Conservation (phyloP, 2,797 vertebrate species). For the Prunella strophiata region DNA sequence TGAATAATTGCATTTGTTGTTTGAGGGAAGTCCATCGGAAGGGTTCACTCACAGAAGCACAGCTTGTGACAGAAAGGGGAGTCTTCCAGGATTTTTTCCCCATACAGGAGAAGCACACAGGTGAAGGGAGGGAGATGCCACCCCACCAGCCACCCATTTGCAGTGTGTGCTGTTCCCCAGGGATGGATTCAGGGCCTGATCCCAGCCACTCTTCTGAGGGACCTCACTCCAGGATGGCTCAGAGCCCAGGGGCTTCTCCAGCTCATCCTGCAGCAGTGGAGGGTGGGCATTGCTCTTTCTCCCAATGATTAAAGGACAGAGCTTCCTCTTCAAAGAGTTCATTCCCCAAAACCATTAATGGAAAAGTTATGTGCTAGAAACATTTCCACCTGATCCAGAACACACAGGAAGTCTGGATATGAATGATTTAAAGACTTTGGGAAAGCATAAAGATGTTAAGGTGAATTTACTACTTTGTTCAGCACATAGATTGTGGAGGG, state of each 20-base stretch:
- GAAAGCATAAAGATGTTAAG: constrained; percentile 45
- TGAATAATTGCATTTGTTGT: not conserved
- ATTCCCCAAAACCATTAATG: not conserved
- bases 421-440: constrained; percentile 55
- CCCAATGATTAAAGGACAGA: not conserved
- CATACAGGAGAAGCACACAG: fast-evolving
- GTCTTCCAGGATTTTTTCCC: not conserved
- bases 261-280: not conserved
- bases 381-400: not conserved
- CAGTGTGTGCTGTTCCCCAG: not conserved
- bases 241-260: not conserved
- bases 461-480: constrained; percentile 61
- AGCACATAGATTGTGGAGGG: not conserved
- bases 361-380: constrained; percentile 18
- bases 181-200: not conserved
- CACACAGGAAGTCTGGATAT: not conserved
- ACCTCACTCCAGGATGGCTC: not conserved
- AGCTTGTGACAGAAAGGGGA: fast-evolving
- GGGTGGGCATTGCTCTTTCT: not conserved
- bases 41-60: not conserved
- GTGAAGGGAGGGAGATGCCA: not conserved
- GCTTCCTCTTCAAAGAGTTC: not conserved
- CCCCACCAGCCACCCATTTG: not conserved
- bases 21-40: not conserved
- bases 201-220: not conserved